Evolutionary conservation across 2,797 vertebrate species (phyloP).

Genomic region (Phalloptychus januarius): DNA sequence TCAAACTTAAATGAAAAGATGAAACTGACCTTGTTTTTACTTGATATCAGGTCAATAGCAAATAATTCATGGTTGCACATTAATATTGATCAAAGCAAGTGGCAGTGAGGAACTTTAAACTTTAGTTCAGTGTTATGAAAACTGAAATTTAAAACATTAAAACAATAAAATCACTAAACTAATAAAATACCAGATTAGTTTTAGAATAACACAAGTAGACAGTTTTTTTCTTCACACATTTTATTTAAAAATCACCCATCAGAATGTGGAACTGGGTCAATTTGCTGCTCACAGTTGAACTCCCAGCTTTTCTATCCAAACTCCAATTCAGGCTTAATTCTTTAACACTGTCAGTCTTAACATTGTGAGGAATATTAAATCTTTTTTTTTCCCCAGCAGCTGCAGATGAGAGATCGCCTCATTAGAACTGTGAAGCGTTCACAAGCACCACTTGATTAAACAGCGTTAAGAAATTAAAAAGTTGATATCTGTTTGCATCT

Average conservation of each 20-base stretch:
- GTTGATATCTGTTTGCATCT: not conserved
- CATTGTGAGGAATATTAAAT: not conserved
- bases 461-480: not conserved
- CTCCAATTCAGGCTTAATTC: not conserved
- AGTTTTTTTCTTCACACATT: not conserved
- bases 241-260: not conserved
- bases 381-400: not conserved
- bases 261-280: not conserved
- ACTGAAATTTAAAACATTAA: not conserved
- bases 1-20: no score
- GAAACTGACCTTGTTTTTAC: no score
- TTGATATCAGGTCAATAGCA: no score
- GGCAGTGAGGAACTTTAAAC: constrained; percentile 26
- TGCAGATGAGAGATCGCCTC: not conserved
- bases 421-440: not conserved
- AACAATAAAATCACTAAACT: not conserved
- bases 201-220: not conserved
- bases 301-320: not conserved
- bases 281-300: not conserved
- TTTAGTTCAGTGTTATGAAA: constrained; percentile 21
- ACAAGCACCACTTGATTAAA: not conserved
- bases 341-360: not conserved
- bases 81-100: constrained; percentile 12
- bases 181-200: not conserved
- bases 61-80: no score